Evolutionary conservation across 2,888 invertebrate genomes (phyloP), one percentile per base, ranked within the genome.

Genomic region (Drosophila peninsularis): DNA sequence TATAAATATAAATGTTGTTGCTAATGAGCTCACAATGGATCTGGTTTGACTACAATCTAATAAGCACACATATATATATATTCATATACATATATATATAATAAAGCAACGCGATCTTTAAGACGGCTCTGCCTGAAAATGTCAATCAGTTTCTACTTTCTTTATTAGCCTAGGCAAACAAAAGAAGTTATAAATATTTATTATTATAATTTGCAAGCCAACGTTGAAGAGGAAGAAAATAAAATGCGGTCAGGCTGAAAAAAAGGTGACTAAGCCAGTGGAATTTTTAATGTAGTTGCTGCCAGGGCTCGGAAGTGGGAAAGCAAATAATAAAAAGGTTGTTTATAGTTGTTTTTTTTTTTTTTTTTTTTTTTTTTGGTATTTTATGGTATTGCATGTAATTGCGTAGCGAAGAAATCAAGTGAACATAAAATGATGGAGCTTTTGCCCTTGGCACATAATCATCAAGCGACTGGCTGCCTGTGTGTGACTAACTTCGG

Each of bases 401-500:
- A 78, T 80, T 78, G 65, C 57, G 54, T 47, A 63, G 45, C 41
- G 21, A 45, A 49, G 27, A 54, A 63, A 24, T 53, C 54, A 63
- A 67, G 56, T 49, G 47, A 63, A 68, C 45, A 58, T 36, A 47
- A 57, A 71, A 69, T 73, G 61, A 66, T 60, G 54, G 62, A 77
- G 47, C 65, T 58, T 44, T 67, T 74, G 89, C 89, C 85, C 85
- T 85, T 85, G 85, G 89, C 85, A 74, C 67, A 84, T 78, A 87
- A 83, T 79, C 66, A 74, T 19, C 19, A 13, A 14, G n/a, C 49
- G 7, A 32, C 14, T 32, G 45, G 50, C 71, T 88, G 45, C 50
- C 71, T 88, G 87, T 85, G 87, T 85, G 84, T 88, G 84, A 85
- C 88, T 88, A 88, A 86, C 77, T 75, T 60, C 37, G 37, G 50